Percentiles rank a stretch among this genome's conserved stretches.
Evolutionary conservation across 2,888 invertebrate genomes (phyloP).

Genomic region (Chirona hameri): DNA sequence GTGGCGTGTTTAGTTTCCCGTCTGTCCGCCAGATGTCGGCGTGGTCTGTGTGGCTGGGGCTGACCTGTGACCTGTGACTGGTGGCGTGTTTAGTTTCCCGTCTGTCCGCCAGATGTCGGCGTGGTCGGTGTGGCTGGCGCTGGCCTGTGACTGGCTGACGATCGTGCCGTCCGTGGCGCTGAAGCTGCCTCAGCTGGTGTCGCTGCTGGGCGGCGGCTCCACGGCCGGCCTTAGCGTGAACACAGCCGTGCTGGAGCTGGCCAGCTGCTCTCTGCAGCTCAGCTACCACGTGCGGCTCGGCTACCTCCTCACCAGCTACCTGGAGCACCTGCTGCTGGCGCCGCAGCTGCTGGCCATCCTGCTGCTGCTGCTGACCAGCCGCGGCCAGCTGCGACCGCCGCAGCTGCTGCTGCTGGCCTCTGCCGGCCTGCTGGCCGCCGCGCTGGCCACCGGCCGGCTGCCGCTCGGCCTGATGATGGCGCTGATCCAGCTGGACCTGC

Average conservation of each 20-base stretch:
- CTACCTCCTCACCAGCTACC: neutral
- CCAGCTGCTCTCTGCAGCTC: neutral
- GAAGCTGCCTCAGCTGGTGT: neutral
- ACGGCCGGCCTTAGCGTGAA: neutral
- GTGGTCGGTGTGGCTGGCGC: neutral
- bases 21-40: too few species aligned
- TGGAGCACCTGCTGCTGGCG: neutral
- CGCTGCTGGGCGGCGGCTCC: too few species aligned
- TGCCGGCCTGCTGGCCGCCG: too few species aligned
- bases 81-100: too few species aligned
- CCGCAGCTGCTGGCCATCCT: too few species aligned
- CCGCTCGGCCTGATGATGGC: neutral
- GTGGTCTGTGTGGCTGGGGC: too few species aligned
- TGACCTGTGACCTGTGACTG: too few species aligned
- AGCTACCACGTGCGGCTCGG: neutral
- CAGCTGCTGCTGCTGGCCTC: too few species aligned
- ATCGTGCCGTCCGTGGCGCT: neutral
- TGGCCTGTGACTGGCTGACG: too few species aligned
- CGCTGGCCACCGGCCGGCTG: too few species aligned
- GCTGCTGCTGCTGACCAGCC: neutral
- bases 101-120: too few species aligned
- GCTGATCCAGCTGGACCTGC: neutral
- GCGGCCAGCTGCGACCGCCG: neutral
- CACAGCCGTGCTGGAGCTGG: neutral
- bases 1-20: too few species aligned